Conservation (phyloP, 2,113 vertebrate genomes). For the Platysternon megacephalum region DNA sequence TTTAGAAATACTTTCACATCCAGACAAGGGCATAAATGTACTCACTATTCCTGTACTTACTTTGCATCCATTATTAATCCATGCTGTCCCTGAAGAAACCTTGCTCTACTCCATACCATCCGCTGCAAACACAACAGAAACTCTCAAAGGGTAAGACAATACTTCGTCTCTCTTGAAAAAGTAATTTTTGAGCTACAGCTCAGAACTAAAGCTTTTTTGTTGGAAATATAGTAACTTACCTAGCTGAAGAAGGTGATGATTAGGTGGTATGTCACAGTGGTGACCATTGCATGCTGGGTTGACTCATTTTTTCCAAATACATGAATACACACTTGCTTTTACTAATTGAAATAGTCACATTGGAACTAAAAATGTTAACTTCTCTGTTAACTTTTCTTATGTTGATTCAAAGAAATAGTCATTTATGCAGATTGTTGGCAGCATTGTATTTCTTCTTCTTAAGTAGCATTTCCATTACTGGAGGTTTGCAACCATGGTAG, state of each 20-base stretch:
- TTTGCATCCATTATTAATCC: conserved; percentile 60
- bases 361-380: neutral
- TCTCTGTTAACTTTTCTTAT: neutral
- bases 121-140: conserved; percentile 14
- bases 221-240: neutral
- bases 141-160: conserved; percentile 13
- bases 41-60: conserved; percentile 34
- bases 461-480: no score
- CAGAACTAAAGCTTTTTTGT: conserved; percentile 30
- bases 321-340: neutral
- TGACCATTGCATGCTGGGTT: neutral
- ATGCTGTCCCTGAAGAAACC: conserved; percentile 37
- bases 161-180: neutral
- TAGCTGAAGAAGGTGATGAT: neutral
- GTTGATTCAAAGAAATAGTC: conserved; percentile 17
- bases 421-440: neutral
- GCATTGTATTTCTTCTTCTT: neutral
- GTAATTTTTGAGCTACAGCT: neutral
- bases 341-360: neutral
- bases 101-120: conserved; percentile 22
- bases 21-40: neutral
- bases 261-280: neutral
- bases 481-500: no score
- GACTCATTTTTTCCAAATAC: neutral
- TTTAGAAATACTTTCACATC: conserved; percentile 36